Base-by-base conservation (phyloP, 2,113 vertebrate genomes). In the Psettodes erumei region DNA sequence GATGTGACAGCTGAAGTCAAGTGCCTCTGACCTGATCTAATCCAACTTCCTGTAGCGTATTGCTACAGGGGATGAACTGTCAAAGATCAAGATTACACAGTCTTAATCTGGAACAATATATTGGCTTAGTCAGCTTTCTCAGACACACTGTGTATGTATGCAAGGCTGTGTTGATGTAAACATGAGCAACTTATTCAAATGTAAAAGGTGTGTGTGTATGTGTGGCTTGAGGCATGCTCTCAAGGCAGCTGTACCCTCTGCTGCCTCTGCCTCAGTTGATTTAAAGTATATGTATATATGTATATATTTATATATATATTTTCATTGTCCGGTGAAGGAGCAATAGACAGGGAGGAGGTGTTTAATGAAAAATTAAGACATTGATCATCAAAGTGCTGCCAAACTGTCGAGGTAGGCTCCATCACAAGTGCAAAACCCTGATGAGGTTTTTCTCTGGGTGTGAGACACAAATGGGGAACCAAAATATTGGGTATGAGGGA, bases 31-130 rank as follows among this genome's bases (percentile, higher is more conserved):
- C 86, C 78, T 72, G 50, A 80, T 84, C 58, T 87, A 90, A 92
- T 91, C 86, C 73, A 50, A 77, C 87, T 89, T 86, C 84, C 88
- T 87, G 75, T 84, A 27, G 28, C 62, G 83, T 80, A 70, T 33
- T 75, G 74, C 80, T 72, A 43, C 71, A 58, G 54, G 60, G 75
- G 60, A 43, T 85, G 79, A 88, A 79, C 78, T 84, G 87, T 85
- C 81, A 90, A 55, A 83, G 82, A 76, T 51, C 60, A 75, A 82
- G 85, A 90, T 92, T 93, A 93, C 66, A 55, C 47, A 3, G 62
- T 71, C 88, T 76, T 90, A 90, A 91, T 93, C 89, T 83, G 71
- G 90, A 87, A 93, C 86, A 88, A 84, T 82, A 90, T 90, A 92
- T 90, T 91, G 88, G 80, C 59, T 91, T 86, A 86, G 76, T 88